Evolutionary conservation across 2,797 vertebrate genomes (phyloP).

Genomic region (Sebastes miniatus): DNA sequence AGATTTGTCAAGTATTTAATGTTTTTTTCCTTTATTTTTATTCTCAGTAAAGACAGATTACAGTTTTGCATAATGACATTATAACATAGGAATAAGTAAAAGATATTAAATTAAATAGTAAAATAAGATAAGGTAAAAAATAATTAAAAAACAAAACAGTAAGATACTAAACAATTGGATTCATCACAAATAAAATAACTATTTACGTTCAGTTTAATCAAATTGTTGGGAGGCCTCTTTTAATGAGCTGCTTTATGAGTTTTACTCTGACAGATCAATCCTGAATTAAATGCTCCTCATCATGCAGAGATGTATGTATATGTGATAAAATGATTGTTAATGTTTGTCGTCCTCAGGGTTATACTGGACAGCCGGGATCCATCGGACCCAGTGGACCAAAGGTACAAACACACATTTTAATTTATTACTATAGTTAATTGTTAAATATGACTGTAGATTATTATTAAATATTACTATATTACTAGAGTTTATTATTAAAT

Average conservation of each 20-base stretch:
- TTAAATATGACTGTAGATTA: not conserved
- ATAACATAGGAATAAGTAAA: no score
- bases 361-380: conserved; percentile 67
- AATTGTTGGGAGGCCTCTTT: not conserved
- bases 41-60: no score
- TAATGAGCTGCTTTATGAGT: not conserved
- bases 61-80: no score
- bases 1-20: no score
- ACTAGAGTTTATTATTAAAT: not conserved
- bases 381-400: conserved; percentile 61
- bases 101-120: no score
- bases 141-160: no score
- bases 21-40: no score
- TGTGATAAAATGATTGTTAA: not conserved
- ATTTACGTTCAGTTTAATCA: no score
- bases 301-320: not conserved
- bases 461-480: not conserved
- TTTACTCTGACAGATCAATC: not conserved
- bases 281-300: not conserved
- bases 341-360: conserved; percentile 70
- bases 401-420: conserved; percentile 46
- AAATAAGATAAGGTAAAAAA: no score
- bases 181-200: no score
- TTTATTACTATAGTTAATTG: not conserved
- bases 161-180: no score